Conservation (phyloP, 2,797 vertebrate genomes). For the Prunella strophiata region DNA sequence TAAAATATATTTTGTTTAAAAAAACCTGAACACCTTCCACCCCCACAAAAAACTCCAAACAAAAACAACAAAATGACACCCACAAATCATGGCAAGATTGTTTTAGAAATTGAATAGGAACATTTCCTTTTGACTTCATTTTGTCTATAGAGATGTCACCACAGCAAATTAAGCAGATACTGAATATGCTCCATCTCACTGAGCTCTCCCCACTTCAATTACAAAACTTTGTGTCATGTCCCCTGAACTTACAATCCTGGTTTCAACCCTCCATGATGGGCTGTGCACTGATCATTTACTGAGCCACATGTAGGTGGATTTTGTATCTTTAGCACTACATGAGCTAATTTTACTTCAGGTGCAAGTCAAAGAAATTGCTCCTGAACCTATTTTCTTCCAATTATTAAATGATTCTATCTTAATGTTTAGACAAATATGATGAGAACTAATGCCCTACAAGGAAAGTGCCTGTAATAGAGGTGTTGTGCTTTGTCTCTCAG, state of each 20-base stretch:
- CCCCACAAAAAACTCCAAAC: background rate
- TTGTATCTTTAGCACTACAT: background rate
- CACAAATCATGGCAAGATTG: background rate
- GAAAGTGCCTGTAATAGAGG: rapidly evolving
- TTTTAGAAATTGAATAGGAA: background rate
- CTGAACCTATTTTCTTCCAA: background rate
- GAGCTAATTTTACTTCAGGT: background rate
- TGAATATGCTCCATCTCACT: background rate
- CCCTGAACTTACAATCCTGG: background rate
- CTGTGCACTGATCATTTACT: background rate
- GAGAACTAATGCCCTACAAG: background rate
- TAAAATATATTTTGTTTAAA: background rate
- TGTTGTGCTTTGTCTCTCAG: background rate
- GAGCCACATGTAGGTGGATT: background rate
- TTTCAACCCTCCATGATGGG: background rate
- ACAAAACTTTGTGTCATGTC: background rate
- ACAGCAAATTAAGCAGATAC: background rate
- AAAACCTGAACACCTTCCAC: background rate
- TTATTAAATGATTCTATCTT: background rate
- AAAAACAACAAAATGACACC: background rate
- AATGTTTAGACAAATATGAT: background rate
- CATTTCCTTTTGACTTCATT: background rate
- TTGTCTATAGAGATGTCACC: background rate
- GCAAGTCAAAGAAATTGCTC: background rate
- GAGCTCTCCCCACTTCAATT: background rate